Conservation (phyloP, 2,113 vertebrate species). For the Aegithalos caudatus region DNA sequence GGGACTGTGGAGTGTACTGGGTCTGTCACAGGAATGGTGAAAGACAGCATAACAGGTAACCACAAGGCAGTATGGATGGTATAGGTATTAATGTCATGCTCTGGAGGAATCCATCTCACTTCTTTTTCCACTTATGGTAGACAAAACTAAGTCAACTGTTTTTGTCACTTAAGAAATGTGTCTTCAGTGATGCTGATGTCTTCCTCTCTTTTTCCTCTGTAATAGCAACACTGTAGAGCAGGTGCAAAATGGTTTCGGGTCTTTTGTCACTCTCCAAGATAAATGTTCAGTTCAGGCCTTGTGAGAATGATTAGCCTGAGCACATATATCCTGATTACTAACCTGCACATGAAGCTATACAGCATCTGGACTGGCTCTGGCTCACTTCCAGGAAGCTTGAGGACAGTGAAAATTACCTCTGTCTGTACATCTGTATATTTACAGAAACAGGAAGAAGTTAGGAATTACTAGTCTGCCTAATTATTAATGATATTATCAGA, state of each 20-base stretch:
- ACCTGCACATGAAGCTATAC: not conserved
- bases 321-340: not conserved
- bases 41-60: not conserved
- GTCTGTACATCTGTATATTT: not conserved
- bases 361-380: not conserved
- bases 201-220: not conserved
- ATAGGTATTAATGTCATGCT: not conserved
- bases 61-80: not conserved
- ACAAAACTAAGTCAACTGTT: not conserved
- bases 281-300: not conserved
- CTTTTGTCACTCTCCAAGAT: not conserved
- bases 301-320: not conserved
- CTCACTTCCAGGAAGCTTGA: not conserved
- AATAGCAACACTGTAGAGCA: not conserved
- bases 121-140: rapidly evolving
- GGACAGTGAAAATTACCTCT: not conserved
- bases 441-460: not conserved
- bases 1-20: rapidly evolving
- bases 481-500: not conserved
- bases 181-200: not conserved
- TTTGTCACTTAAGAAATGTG: not conserved
- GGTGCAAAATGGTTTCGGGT: not conserved
- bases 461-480: not conserved
- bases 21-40: not conserved
- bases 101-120: not conserved